Percentiles rank a stretch among this genome's conserved stretches.
These are phyloP conservation scores for Lottia gigantea DNA, from an alignment of 2,888 invertebrate species.

Conservation along the genomic window DNA sequence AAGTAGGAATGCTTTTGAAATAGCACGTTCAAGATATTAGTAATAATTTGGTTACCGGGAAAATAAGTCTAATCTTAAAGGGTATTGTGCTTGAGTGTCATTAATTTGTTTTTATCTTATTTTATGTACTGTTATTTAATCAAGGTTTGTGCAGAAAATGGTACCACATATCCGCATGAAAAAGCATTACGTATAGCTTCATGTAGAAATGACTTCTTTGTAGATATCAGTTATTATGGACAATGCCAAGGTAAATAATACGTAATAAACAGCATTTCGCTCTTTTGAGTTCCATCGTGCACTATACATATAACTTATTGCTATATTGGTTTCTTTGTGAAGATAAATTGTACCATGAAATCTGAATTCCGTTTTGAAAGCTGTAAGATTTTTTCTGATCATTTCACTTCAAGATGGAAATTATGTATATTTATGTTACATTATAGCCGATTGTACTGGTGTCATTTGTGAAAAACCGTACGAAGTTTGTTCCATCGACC, in stretches of 20 bases:
- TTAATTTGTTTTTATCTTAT: no score
- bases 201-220: slow-evolving; percentile 24
- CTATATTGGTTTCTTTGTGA: no score
- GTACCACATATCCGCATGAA: slow-evolving; percentile 36
- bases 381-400: no score
- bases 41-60: no score
- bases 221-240: slow-evolving; percentile 45
- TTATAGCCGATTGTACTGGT: slow-evolving; percentile 35
- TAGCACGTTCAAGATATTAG: no score
- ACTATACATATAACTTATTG: not conserved
- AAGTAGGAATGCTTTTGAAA: no score
- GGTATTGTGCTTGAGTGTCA: no score
- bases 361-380: no score
- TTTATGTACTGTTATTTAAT: not conserved
- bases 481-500: slow-evolving; percentile 36
- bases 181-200: slow-evolving; percentile 41
- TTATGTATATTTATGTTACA: no score
- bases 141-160: slow-evolving; percentile 55
- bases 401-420: no score
- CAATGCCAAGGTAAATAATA: slow-evolving; percentile 39
- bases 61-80: no score
- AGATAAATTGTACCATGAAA: no score
- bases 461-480: slow-evolving; percentile 40
- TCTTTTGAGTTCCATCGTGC: not conserved
- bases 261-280: not conserved